Evolutionary conservation across 2,888 invertebrate genomes (phyloP), one percentile per base, ranked within the genome.

Genomic region (Chymomyza amoena): DNA sequence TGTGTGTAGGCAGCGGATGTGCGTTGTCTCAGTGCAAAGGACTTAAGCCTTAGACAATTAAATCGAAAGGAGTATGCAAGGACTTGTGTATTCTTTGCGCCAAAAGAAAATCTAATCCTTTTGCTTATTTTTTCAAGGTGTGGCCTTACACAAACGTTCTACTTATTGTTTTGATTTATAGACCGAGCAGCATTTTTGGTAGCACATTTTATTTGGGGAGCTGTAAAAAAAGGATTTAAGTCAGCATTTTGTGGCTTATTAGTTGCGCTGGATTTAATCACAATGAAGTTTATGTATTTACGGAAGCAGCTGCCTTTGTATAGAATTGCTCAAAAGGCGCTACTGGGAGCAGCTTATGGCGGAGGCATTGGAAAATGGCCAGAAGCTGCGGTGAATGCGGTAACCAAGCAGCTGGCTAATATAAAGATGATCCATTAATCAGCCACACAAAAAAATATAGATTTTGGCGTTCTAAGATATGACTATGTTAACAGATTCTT

Each of bases 41-140:
- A 81, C 78, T 80, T 81, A 65, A 76, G 67, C 69, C 74, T 62
- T 15, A 73, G 64, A 78, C 73, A 77, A 75, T 75, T 67, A 68
- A 64, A 71, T 77, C 18, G 6, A 57, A 25, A 84, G 81, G 75
- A 79, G 78, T 81, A 71, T 66, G 68, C 70, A 64, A 66, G 61
- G 65, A 61, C 69, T 75, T 71, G 70, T 72, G 69, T 77, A 73
- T 77, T 51, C 75, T 65, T 68, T 57, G 13, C 57, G 25, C 57
- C 18, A 57, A 57, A 57, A 28, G 70, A 77, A 77, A 66, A 87
- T 76, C 68, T 78, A 83, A 84, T 85, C 86, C 86, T 87, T 84
- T 85, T 84, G 87, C 76, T 84, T 88, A 84, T 85, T 88, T 84
- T 88, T 84, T 88, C 84, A 84, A 84, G 88, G 87, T 88, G 87